A percentile compares a stretch with the other conserved stretches of the same genome.
Evolutionary conservation across 2,888 invertebrate species (phyloP).

Genomic region (Andrena dorsata): DNA sequence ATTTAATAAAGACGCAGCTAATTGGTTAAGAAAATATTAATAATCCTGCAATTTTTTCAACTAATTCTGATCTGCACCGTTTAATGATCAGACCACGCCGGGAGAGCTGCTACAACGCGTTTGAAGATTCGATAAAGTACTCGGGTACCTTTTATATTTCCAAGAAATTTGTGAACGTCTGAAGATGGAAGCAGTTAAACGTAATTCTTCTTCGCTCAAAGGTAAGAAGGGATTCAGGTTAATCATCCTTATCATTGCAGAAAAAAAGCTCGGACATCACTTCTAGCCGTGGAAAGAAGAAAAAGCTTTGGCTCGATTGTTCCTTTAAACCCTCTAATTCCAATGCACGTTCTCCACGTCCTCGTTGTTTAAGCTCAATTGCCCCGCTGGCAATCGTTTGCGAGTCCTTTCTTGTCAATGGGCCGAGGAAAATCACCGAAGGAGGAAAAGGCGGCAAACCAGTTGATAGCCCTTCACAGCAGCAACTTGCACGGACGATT

Average conservation of each 20-base stretch:
- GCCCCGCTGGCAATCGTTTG: slow-evolving; percentile 56
- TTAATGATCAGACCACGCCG: neutral
- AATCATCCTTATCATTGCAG: slow-evolving; percentile 12
- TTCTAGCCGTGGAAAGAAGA: slow-evolving; percentile 18
- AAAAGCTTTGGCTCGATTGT: slow-evolving; percentile 36
- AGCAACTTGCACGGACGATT: slow-evolving; percentile 44
- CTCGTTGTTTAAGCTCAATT: slow-evolving; percentile 56
- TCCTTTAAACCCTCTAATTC: slow-evolving; percentile 50
- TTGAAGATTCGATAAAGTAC: neutral
- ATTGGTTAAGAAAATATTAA: too few relatives aligned
- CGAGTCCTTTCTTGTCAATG: slow-evolving; percentile 61
- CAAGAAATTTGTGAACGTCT: neutral
- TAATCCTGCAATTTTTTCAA: too few relatives aligned
- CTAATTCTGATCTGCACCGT: too few relatives aligned
- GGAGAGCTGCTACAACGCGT: neutral
- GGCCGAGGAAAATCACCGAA: slow-evolving; percentile 57
- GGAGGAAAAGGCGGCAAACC: slow-evolving; percentile 48
- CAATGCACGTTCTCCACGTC: slow-evolving; percentile 40
- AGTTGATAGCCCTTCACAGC: slow-evolving; percentile 42
- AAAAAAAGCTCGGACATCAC: neutral
- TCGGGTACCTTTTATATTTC: neutral
- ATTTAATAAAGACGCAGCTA: too few relatives aligned
- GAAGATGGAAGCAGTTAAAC: neutral
- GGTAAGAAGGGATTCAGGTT: slow-evolving; percentile 10
- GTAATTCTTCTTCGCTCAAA: neutral